Conservation (phyloP, 2,113 vertebrate genomes). For the Pygoscelis adeliae region DNA sequence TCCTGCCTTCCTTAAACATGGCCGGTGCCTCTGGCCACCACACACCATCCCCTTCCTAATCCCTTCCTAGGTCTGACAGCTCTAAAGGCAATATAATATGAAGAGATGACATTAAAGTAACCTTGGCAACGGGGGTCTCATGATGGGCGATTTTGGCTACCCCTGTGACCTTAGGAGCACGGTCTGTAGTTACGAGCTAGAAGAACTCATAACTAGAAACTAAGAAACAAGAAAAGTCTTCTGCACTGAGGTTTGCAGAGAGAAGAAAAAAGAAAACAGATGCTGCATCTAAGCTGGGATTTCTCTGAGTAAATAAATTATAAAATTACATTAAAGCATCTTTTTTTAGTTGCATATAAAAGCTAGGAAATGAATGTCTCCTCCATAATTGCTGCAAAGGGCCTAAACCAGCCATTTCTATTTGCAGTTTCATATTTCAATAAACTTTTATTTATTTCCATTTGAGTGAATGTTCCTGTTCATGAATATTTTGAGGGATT, state of each 20-base stretch:
- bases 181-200: no score
- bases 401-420: conserved; percentile 57
- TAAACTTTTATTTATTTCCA: conserved; percentile 76
- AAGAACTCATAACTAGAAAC: not conserved
- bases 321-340: conserved; percentile 68
- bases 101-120: not conserved
- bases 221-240: not conserved
- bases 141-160: not conserved
- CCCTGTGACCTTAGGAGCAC: not conserved
- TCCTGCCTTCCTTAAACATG: not conserved
- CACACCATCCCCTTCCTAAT: not conserved
- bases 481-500: conserved; percentile 21
- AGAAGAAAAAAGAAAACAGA: conserved; percentile 21
- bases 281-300: conserved; percentile 23
- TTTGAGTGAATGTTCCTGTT: conserved; percentile 58
- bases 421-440: conserved; percentile 74
- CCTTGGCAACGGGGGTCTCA: not conserved
- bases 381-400: conserved; percentile 63
- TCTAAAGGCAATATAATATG: not conserved
- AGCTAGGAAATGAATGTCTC: conserved; percentile 62
- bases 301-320: conserved; percentile 71
- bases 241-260: not conserved
- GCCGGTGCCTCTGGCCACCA: not conserved
- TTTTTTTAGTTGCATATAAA: conserved; percentile 72
- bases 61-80: not conserved